phyloP scores from a whole-genome alignment of 2,797 vertebrate genomes.

The Notoglanidium macrostoma region DNA sequence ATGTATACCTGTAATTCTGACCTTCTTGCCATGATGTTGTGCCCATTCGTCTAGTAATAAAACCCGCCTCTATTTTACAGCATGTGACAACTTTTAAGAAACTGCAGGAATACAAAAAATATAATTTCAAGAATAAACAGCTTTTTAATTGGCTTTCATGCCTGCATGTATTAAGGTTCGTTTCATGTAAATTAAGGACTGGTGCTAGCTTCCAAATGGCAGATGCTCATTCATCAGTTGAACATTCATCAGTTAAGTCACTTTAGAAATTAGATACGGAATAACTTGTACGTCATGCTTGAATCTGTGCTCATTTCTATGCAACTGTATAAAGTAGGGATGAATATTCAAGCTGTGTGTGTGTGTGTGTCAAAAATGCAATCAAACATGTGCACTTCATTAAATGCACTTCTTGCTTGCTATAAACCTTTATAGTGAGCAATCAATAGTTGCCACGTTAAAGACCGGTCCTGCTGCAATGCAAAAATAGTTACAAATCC shows the following conservation, averaged over 20 bases:
- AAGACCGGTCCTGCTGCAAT: neutral
- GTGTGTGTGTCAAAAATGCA: neutral
- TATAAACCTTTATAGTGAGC: neutral
- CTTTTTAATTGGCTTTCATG: neutral
- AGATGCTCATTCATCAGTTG: neutral
- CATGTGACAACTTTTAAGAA: neutral
- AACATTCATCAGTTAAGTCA: no score
- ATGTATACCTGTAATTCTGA: neutral
- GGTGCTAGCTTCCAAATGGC: neutral
- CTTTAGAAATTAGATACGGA: neutral
- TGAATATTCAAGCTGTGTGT: neutral
- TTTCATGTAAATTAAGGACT: neutral
- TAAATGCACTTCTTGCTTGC: neutral
- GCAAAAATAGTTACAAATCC: neutral
- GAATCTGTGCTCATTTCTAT: neutral
- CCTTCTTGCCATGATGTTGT: neutral
- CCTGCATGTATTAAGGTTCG: neutral
- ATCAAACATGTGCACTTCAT: neutral
- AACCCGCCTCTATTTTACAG: neutral
- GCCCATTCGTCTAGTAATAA: neutral
- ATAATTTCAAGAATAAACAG: neutral
- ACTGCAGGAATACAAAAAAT: neutral
- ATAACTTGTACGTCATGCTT: neutral
- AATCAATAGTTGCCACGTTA: neutral
- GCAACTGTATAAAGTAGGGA: neutral